Percentiles rank a stretch among this genome's conserved stretches.
Evolutionary conservation across 1,140 invertebrate genomes (phyloP).

Genomic region (Saxidomus purpurata): DNA sequence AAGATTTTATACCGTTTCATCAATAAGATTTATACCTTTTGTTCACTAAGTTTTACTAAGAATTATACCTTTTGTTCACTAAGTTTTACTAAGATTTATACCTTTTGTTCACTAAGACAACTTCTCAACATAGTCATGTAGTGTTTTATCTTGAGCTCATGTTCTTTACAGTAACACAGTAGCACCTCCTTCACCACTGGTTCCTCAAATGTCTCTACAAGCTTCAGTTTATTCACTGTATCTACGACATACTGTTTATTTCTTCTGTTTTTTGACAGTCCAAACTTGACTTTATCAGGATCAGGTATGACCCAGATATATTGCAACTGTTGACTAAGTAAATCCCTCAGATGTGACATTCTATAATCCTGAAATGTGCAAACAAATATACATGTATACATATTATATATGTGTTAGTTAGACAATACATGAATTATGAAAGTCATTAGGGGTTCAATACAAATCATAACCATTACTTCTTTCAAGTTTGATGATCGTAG

Average conservation of each 20-base stretch:
- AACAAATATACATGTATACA: not conserved
- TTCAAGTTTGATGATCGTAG: too few relatives aligned
- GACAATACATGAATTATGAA: too few relatives aligned
- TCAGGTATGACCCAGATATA: slow-evolving; percentile 38
- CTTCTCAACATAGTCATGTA: slow-evolving; percentile 26
- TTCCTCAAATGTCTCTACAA: slow-evolving; percentile 19
- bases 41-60: too few relatives aligned
- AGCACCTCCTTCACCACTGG: not conserved
- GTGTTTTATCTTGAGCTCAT: not conserved
- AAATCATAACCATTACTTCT: too few relatives aligned
- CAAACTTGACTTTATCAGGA: not conserved
- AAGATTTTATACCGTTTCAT: too few relatives aligned
- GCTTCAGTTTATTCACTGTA: not conserved
- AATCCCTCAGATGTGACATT: slow-evolving; percentile 24
- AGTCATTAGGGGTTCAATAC: too few relatives aligned
- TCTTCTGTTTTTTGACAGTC: not conserved
- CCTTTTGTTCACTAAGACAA: slow-evolving; percentile 30
- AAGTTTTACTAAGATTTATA: too few relatives aligned
- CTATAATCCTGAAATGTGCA: slow-evolving; percentile 22
- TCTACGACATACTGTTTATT: not conserved
- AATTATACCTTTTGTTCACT: slow-evolving; percentile 13
- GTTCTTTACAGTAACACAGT: not conserved
- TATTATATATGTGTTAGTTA: too few relatives aligned
- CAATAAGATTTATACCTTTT: too few relatives aligned
- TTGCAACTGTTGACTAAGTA: not conserved